A percentile compares a stretch with the other conserved stretches of the same genome.
Conservation (phyloP, 2,113 vertebrate genomes). For the Holacanthus passer region DNA sequence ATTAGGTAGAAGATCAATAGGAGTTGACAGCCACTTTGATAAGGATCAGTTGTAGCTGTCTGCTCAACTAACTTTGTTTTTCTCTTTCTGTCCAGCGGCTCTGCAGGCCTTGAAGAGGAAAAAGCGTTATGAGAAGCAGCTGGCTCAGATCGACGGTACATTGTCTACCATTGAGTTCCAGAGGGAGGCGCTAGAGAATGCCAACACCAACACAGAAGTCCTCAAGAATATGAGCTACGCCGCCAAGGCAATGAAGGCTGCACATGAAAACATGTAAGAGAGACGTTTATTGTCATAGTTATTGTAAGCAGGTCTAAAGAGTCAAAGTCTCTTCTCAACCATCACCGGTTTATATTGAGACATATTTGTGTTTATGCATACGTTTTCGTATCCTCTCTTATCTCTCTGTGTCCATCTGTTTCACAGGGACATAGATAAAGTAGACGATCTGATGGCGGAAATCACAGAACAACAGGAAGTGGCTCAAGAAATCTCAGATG, state of each 20-base stretch:
- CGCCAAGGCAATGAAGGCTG: conserved; percentile 95
- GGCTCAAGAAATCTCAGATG: conserved; percentile 97
- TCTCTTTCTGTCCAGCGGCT: conserved; percentile 83
- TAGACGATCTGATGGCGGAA: conserved; percentile 97
- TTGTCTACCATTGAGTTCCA: conserved; percentile 98
- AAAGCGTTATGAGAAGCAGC: conserved; percentile 96
- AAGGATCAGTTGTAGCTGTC: not conserved
- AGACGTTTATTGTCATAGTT: not conserved
- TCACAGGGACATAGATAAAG: conserved; percentile 96
- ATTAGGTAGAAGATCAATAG: too few species aligned
- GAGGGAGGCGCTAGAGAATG: conserved; percentile 96
- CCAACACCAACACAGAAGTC: conserved; percentile 98
- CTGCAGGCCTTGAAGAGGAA: conserved; percentile 97
- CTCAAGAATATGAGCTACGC: conserved; percentile 98
- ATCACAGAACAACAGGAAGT: conserved; percentile 98
- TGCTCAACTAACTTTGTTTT: not conserved
- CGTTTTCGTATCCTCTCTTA: not conserved
- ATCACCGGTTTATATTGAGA: not conserved
- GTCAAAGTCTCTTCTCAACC: too few species aligned
- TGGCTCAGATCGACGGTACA: conserved; percentile 95
- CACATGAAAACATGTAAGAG: conserved; percentile 95
- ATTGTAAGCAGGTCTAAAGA: too few species aligned
- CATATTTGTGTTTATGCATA: not conserved
- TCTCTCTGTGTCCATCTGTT: not conserved
- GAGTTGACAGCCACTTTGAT: too few species aligned